Evolutionary conservation across 2,888 invertebrate species (phyloP), one percentile per base, ranked within the genome.

Genomic region (Acanthopleura granulata): DNA sequence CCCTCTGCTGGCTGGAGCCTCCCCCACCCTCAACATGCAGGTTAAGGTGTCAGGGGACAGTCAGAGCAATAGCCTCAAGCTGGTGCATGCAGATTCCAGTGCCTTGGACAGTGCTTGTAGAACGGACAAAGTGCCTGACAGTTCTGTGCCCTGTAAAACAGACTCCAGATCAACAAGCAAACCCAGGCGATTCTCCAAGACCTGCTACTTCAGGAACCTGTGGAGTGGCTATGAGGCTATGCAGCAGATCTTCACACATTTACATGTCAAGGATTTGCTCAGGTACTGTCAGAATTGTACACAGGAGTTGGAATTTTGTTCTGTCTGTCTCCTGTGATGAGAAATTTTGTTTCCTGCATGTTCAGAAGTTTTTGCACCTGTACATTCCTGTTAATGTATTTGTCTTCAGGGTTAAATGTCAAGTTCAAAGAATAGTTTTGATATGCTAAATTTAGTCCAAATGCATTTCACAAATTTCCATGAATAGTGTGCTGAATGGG

Each of bases 211-310:
- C 66, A 80, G 84, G 71, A 81, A 75, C 49, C 77, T 88, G 49
- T 84, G 84, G 78, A 83, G 83, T 40, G 88, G 87, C 14, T 87
- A 80, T 79, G 86, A 87, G 75, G 82, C 83, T 75, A 84, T 88
- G 85, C 72, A 84, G 30, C 76, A 80, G 30, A 84, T 88, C 57
- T 88, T 88, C 76, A 72, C 77, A 62, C 85, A 82, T 75, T 81
- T 88, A 18, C 78, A 77, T 70, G 74, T 85, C 0, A 76, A 74
- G 29, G 87, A 87, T 77, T 76, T 87, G 61, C 73, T 85, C n/a
- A 79, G 83, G 88, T 88, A 57, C 9, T 6, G 40, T 40, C 40
- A 6, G 40, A 40, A 40, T 9, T 40, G 40, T 40, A 40, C 9
- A 3, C 40, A 40, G 40, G 40, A 40, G 40, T 6, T 40, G 9